phyloP scores from a whole-genome alignment of 2,113 vertebrate genomes.

The Scalopus aquaticus region DNA sequence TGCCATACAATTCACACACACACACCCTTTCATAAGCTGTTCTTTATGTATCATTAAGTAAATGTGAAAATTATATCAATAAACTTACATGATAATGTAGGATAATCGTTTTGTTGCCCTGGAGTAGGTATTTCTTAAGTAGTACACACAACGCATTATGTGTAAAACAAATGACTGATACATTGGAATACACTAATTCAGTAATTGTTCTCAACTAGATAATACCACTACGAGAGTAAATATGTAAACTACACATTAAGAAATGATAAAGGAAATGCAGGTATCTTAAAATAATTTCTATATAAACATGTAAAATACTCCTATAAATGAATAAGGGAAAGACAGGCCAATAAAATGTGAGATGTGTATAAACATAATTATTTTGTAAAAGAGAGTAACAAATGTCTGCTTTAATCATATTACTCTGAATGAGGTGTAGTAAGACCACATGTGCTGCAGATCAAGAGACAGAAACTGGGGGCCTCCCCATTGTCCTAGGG shows the following conservation, averaged over 20 bases:
- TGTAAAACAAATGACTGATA: not conserved
- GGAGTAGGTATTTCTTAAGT: not conserved
- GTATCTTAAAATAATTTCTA: too few relatives aligned
- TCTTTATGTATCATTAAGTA: not conserved
- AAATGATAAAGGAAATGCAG: not conserved
- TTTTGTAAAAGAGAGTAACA: not conserved
- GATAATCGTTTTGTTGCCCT: not conserved
- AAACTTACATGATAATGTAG: not conserved
- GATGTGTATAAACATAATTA: too few relatives aligned
- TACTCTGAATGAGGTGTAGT: not conserved
- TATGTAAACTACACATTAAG: not conserved
- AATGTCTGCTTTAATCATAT: not conserved
- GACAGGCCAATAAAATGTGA: not conserved
- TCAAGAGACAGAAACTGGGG: not conserved
- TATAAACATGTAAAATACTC: not conserved
- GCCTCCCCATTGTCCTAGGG: too few relatives aligned
- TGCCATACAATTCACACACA: not conserved
- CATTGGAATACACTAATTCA: not conserved
- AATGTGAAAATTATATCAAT: not conserved
- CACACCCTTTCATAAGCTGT: too few relatives aligned
- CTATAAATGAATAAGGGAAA: not conserved
- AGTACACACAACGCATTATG: not conserved
- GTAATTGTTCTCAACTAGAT: not conserved
- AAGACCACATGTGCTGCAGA: not conserved
- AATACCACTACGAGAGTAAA: not conserved